Base-by-base conservation (phyloP, 2,888 invertebrate species). In the Branchipolynoe longqiensis region DNA sequence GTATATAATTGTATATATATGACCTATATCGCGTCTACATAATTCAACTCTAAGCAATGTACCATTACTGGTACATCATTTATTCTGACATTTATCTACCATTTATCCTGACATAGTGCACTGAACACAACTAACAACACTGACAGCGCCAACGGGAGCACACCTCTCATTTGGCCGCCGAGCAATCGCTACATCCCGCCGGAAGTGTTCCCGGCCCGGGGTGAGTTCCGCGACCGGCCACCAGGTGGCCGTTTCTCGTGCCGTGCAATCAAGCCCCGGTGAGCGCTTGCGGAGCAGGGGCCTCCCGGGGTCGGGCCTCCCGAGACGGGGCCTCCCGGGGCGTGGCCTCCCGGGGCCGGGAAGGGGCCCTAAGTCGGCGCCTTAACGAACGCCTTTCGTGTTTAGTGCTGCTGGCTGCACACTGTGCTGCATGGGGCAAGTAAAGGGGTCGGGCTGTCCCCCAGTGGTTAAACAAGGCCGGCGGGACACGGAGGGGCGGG, bases 321-420 rank as follows among this genome's bases (percentile, higher is more conserved):
- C n/a, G n/a, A n/a, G n/a, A n/a, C n/a, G n/a, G n/a, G n/a, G n/a
- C n/a, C n/a, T n/a, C n/a, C n/a, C n/a, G 64, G 28, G 8, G 28
- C 33, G 38, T 28, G 69, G 40, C n/a, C 22, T 1, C 25, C 22
- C 38, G 38, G 48, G 25, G 14, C 2, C 14, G 78, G 8, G 48
- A 12, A 25, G 48, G 78, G 41, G 69, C 69, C 38, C 69, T 69
- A 69, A 69, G 69, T 69, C 69, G 38, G n/a, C 33, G 12, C 48
- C 40, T 48, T 78, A 78, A 78, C 78, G 78, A 48, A 78, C 78
- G 28, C 28, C 48, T 78, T 41, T 48, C 78, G 78, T 78, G 78
- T 78, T 78, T 78, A 25, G 78, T 6, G 41, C 38, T n/a, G 12
- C n/a, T n/a, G 22, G 14, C 58, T 18, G 8, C 48, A 48, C n/a